Conservation (phyloP, 2,888 invertebrate genomes). For the Caenorhabditis becei region DNA sequence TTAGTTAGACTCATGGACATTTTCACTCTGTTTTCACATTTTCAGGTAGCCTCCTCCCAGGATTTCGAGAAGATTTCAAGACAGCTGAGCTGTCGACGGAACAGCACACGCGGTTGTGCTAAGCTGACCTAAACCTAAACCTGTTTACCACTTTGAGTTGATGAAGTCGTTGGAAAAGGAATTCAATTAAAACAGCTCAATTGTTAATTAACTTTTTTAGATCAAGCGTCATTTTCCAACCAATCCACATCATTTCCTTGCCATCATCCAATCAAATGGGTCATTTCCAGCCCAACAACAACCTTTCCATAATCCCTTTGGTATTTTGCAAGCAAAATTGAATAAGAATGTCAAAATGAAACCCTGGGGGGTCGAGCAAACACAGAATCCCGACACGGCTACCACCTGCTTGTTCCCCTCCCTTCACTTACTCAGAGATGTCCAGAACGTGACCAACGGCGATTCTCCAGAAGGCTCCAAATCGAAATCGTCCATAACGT, state of each 20-base stretch:
- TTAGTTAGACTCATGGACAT: no score
- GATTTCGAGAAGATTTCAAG: no score
- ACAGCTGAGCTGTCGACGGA: no score
- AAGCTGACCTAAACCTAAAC: not conserved
- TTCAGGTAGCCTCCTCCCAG: no score
- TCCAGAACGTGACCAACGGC: not conserved
- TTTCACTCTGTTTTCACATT: not conserved
- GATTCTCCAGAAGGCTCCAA: not conserved
- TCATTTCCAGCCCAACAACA: no score
- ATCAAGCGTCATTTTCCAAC: not conserved
- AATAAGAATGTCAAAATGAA: no score
- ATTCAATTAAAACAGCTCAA: conserved; percentile 1
- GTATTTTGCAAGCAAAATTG: no score
- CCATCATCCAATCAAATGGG: no score
- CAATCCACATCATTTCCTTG: not conserved
- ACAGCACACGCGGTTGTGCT: not conserved
- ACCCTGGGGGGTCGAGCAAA: no score
- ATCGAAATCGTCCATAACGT: not conserved
- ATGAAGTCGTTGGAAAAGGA: not conserved
- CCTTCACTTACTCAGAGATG: not conserved
- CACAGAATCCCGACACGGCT: no score
- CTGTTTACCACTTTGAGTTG: not conserved
- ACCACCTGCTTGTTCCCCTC: no score
- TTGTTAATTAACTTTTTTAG: not conserved
- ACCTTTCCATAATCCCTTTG: no score